Conservation (phyloP, 2,888 invertebrate genomes). For the Rotaria sp. region DNA sequence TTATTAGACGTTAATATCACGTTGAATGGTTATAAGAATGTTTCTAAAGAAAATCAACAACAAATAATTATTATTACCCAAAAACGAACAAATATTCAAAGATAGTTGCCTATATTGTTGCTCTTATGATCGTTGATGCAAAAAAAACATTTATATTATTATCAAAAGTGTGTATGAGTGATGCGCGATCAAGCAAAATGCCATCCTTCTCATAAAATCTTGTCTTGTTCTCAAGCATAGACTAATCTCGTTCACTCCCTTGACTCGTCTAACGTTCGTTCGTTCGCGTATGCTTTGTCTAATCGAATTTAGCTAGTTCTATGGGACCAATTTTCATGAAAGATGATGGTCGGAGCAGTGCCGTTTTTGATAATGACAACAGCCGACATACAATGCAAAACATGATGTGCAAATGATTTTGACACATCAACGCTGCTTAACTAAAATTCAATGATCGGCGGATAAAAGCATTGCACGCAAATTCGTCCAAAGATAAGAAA, state of each 20-base stretch:
- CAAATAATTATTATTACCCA: not conserved
- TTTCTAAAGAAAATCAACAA: not conserved
- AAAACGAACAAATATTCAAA: not conserved
- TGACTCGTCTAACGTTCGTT: not conserved
- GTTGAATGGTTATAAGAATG: too few species aligned
- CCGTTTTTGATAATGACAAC: not conserved
- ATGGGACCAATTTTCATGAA: not conserved
- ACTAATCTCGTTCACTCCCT: not conserved
- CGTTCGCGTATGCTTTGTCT: not conserved
- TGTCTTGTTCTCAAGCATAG: not conserved
- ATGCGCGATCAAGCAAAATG: not conserved
- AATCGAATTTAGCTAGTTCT: not conserved
- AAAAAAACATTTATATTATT: not conserved
- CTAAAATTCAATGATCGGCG: not conserved
- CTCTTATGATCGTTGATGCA: not conserved
- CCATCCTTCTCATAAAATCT: not conserved
- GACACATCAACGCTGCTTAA: not conserved
- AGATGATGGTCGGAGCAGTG: not conserved
- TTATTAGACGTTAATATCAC: too few species aligned
- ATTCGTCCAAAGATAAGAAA: too few species aligned
- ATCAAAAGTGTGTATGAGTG: not conserved
- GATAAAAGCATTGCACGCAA: not conserved
- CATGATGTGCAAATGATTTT: not conserved
- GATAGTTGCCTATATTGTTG: not conserved
- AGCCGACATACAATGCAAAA: not conserved